These are phyloP conservation scores for Teleogryllus oceanicus DNA, from an alignment of 2,888 invertebrate genomes.

Conservation along the genomic window DNA sequence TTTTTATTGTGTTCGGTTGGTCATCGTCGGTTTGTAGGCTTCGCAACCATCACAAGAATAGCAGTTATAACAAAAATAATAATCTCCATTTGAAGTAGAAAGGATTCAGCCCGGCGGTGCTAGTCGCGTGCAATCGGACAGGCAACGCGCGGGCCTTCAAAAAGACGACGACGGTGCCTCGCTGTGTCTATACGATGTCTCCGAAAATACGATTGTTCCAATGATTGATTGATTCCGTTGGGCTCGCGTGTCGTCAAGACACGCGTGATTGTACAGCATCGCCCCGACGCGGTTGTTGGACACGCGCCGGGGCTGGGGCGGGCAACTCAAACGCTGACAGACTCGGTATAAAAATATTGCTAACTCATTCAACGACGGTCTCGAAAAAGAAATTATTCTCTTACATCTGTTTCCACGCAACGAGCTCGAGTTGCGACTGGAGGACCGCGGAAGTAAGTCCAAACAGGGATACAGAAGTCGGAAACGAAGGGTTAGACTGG, in stretches of 20 bases:
- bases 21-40: background rate
- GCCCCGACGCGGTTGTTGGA: background rate
- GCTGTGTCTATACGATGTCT: background rate
- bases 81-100: background rate
- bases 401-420: no score
- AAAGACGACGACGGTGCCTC: background rate
- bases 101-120: no score
- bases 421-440: no score
- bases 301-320: background rate
- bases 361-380: background rate
- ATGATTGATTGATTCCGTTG: background rate
- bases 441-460: no score
- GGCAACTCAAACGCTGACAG: constrained; percentile 10
- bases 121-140: background rate
- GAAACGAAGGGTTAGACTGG: background rate
- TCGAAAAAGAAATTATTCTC: background rate
- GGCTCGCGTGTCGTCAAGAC: background rate
- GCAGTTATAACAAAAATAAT: constrained; percentile 6
- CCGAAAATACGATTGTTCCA: background rate
- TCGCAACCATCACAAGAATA: background rate
- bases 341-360: constrained; percentile 6
- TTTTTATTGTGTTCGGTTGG: background rate
- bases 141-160: background rate
- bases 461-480: background rate
- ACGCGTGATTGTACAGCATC: constrained; percentile 2